Conservation (phyloP, 2,888 invertebrate genomes). For the Drepanosiphum platanoidis region DNA sequence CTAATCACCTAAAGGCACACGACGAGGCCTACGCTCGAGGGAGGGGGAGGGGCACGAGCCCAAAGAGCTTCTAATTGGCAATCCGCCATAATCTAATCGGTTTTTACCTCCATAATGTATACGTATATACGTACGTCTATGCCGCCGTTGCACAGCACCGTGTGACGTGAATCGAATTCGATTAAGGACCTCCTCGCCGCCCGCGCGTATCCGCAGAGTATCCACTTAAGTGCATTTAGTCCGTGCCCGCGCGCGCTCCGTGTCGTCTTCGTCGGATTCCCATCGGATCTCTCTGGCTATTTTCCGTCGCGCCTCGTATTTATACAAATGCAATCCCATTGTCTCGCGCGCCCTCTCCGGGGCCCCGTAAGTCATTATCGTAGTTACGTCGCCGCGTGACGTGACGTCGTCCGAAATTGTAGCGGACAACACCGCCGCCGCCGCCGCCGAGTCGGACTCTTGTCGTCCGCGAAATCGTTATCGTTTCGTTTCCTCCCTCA, state of each 20-base stretch:
- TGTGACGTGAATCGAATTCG: constrained; percentile 44
- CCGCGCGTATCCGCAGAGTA: background rate
- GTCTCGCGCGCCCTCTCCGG: background rate
- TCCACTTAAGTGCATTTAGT: constrained; percentile 3
- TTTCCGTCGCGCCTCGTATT: background rate
- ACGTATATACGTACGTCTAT: background rate
- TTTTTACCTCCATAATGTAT: background rate
- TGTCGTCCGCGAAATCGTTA: background rate
- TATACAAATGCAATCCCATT: constrained; percentile 14
- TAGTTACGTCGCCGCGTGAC: background rate
- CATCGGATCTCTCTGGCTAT: background rate
- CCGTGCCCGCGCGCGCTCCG: background rate
- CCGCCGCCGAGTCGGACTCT: background rate
- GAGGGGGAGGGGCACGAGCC: background rate
- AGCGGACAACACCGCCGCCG: no score
- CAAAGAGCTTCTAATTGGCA: constrained; percentile 43
- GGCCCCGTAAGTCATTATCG: background rate
- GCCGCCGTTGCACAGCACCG: background rate
- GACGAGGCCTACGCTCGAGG: background rate
- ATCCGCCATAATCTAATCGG: constrained; percentile 51
- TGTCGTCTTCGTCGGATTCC: constrained; percentile 13
- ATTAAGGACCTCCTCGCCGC: background rate
- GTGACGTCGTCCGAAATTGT: background rate
- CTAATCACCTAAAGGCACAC: background rate
- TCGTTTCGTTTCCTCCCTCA: background rate